Percentiles rank a stretch among this genome's conserved stretches.
Conservation (phyloP, 2,113 vertebrate species). For the Nothoprocta perdicaria region DNA sequence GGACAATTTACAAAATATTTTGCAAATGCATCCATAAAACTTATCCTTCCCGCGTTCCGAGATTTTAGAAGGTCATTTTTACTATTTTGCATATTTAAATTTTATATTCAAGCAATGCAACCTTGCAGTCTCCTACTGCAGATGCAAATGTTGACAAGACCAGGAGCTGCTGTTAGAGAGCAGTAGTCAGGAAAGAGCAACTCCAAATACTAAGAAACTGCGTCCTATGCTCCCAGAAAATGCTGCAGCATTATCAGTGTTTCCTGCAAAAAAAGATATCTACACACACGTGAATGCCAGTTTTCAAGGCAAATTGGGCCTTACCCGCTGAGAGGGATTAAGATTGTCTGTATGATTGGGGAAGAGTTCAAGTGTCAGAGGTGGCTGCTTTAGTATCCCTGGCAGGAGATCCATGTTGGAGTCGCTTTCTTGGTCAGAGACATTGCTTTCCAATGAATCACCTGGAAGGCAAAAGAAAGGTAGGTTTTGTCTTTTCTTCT, state of each 20-base stretch:
- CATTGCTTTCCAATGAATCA: conserved; percentile 89
- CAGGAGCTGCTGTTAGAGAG: not conserved
- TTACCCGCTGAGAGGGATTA: conserved; percentile 89
- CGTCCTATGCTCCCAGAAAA: not conserved
- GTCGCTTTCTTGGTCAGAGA: conserved; percentile 89
- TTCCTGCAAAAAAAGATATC: not conserved
- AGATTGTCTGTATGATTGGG: conserved; percentile 92
- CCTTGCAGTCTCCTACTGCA: not conserved
- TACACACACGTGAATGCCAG: not conserved
- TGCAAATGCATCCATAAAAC: not conserved
- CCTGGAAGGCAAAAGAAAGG: conserved; percentile 73
- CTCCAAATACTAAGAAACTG: not conserved
- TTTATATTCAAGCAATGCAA: not conserved
- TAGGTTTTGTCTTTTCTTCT: not conserved
- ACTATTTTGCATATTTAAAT: not conserved
- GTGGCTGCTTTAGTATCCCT: conserved; percentile 86
- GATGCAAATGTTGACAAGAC: not conserved
- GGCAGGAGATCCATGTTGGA: conserved; percentile 88
- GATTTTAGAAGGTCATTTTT: not conserved
- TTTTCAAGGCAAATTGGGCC: not conserved
- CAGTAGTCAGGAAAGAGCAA: not conserved
- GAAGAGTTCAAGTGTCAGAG: conserved; percentile 92
- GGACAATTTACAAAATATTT: not conserved
- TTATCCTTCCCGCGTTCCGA: not conserved
- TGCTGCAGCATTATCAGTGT: not conserved